A percentile compares a stretch with the other conserved stretches of the same genome.
Evolutionary conservation across 2,888 invertebrate genomes (phyloP).

Genomic region (Drosophila monieri): DNA sequence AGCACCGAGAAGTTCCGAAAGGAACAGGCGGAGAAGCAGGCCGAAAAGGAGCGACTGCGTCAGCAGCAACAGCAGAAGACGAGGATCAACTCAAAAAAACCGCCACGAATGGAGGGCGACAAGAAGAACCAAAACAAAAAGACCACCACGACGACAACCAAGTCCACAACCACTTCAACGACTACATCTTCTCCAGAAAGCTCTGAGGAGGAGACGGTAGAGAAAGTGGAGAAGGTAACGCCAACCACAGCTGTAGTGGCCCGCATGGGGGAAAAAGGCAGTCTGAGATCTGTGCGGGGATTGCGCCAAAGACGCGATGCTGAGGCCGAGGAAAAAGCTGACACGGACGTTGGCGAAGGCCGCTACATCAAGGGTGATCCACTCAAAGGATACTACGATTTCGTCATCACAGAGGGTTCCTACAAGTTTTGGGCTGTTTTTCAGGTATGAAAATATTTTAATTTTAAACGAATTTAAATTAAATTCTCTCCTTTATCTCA

Average conservation of each 20-base stretch:
- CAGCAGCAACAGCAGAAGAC: slow-evolving; percentile 66
- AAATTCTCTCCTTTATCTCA: not conserved
- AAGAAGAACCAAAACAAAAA: slow-evolving; percentile 54
- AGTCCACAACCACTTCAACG: slow-evolving; percentile 32
- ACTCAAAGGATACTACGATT: slow-evolving; percentile 93
- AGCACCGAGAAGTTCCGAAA: slow-evolving; percentile 54
- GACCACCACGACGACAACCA: slow-evolving; percentile 43
- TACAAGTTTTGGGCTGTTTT: slow-evolving; percentile 95
- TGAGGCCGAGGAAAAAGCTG: slow-evolving; percentile 22
- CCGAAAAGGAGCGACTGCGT: slow-evolving; percentile 60
- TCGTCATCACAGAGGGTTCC: slow-evolving; percentile 93
- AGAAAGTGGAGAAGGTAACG: slow-evolving; percentile 15
- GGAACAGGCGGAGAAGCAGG: slow-evolving; percentile 59
- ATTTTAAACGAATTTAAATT: not conserved
- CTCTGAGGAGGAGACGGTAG: slow-evolving; percentile 24
- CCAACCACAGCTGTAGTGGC: slow-evolving; percentile 29
- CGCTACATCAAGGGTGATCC: slow-evolving; percentile 86
- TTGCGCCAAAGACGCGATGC: slow-evolving; percentile 60
- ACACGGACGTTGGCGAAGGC: slow-evolving; percentile 79
- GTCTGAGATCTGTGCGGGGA: slow-evolving; percentile 35
- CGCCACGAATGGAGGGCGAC: slow-evolving; percentile 59
- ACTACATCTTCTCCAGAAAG: slow-evolving; percentile 24
- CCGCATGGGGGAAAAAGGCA: slow-evolving; percentile 37
- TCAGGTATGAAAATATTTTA: slow-evolving; percentile 86
- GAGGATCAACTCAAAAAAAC: slow-evolving; percentile 76